These are phyloP conservation scores for Heterodera filipjevi DNA, from an alignment of 2,888 invertebrate species.

Conservation along the genomic window DNA sequence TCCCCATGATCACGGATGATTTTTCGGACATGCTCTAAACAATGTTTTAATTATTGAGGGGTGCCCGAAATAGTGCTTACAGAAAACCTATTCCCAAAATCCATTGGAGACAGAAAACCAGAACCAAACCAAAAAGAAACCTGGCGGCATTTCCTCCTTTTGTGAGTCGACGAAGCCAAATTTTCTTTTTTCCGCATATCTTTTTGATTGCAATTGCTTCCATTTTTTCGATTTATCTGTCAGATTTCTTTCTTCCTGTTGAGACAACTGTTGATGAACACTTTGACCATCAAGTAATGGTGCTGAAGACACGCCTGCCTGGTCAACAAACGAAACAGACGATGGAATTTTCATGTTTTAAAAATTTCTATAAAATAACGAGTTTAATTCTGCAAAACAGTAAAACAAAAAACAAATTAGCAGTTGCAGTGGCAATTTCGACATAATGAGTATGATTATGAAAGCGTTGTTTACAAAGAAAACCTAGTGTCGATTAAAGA, in stretches of 20 bases:
- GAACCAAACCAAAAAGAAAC: constrained; percentile 36
- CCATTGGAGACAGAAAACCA: too few relatives aligned
- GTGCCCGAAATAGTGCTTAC: too few relatives aligned
- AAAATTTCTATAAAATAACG: not conserved
- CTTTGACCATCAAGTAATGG: constrained; percentile 1
- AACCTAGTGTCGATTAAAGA: too few relatives aligned
- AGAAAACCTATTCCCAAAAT: too few relatives aligned
- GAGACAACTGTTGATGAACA: constrained; percentile 14
- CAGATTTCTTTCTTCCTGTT: constrained; percentile 20
- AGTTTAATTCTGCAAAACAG: too few relatives aligned
- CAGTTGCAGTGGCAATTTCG: too few relatives aligned
- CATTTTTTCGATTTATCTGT: constrained; percentile 75
- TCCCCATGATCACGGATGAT: constrained; percentile 99
- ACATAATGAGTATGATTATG: too few relatives aligned
- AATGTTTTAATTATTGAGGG: not conserved
- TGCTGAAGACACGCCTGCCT: constrained; percentile 19
- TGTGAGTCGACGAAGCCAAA: constrained; percentile 98
- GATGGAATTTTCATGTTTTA: constrained; percentile 15
- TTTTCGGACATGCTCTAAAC: constrained; percentile 88
- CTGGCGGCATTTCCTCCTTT: constrained; percentile 98
- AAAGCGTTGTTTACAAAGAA: too few relatives aligned
- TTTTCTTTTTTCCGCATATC: constrained; percentile 96
- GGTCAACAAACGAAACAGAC: constrained; percentile 23
- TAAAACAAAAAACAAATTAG: too few relatives aligned
- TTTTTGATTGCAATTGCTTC: constrained; percentile 97